These are phyloP conservation scores for Dromas ardeola DNA, from an alignment of 2,113 vertebrate genomes.

Conservation along the genomic window DNA sequence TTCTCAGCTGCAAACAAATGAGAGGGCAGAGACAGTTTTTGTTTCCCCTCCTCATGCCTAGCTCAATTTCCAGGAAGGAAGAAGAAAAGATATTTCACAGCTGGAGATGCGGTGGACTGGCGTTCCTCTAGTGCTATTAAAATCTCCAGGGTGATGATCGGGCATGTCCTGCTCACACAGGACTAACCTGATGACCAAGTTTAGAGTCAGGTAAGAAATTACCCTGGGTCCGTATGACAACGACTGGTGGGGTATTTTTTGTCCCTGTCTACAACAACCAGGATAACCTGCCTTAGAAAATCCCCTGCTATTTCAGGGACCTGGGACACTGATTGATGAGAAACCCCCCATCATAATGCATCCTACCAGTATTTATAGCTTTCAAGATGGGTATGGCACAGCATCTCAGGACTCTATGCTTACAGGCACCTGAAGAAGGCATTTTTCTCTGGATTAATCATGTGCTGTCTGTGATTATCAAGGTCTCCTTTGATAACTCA, in stretches of 20 bases:
- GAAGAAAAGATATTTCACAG: not conserved
- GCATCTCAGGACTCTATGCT: not conserved
- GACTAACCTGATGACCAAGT: not conserved
- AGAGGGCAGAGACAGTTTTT: not conserved
- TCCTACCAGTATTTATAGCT: not conserved
- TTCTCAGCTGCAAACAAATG: not conserved
- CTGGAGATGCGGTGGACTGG: not conserved
- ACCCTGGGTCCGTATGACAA: not conserved
- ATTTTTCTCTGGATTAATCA: not conserved
- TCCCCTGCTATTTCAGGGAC: not conserved
- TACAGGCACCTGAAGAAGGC: not conserved
- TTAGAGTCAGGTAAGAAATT: not conserved
- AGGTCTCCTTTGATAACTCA: not conserved
- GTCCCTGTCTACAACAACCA: not conserved
- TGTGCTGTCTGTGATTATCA: not conserved
- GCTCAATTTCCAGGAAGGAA: not conserved
- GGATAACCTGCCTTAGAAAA: not conserved
- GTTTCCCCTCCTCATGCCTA: not conserved
- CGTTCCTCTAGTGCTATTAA: not conserved
- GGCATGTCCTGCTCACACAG: not conserved
- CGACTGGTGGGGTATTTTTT: not conserved
- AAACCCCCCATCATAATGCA: accelerated
- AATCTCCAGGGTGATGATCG: not conserved
- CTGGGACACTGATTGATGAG: not conserved
- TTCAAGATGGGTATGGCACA: not conserved